Evolutionary conservation across 1,140 invertebrate genomes (phyloP), one percentile per base, ranked within the genome.

Genomic region (Akabosia matsudoensis): DNA sequence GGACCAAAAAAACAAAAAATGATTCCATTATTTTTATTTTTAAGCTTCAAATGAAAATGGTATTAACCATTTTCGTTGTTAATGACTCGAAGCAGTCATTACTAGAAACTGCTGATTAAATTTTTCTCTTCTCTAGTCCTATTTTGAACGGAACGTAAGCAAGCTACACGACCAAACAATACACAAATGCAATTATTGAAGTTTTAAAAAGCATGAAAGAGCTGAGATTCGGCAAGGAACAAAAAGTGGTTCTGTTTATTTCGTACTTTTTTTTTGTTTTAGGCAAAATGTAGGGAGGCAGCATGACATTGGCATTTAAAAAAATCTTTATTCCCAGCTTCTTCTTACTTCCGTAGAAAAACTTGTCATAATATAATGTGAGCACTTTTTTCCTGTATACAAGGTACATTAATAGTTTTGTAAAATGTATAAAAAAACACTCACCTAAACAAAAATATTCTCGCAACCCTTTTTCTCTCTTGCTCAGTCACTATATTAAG

Each of bases 41-140:
- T 67, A 67, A 31, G 61, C 61, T 67, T 30, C 22, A 67, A 61
- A 61, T 61, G 54, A 61, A 61, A 61, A 61, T 61, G 54, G 24
- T 67, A 67, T 67, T 67, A 67, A 67, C 61, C 61, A 67, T 67
- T 67, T 30, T 67, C 61, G 22, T 67, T 67, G 3, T 28, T 67
- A 67, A 67, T 67, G 61, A 67, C 61, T 67, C 61, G 61, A n/a
- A 67, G 61, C 61, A 67, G 61, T 67, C 61, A 67, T 67, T 67
- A 67, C 61, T 30, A 31, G 26, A 67, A 67, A 67, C 61, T 67
- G 61, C 61, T 67, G 61, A 67, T 67, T 67, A 67, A 67, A 67
- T 30, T 67, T 67, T 30, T 28, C 31, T 10, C n/a, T 67, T 67
- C 4, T 67, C 28, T 31, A 67, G n/a, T n/a, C n/a, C n/a, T n/a